Conservation (phyloP, 2,888 invertebrate species). For the Caenorhabditis sp. region DNA sequence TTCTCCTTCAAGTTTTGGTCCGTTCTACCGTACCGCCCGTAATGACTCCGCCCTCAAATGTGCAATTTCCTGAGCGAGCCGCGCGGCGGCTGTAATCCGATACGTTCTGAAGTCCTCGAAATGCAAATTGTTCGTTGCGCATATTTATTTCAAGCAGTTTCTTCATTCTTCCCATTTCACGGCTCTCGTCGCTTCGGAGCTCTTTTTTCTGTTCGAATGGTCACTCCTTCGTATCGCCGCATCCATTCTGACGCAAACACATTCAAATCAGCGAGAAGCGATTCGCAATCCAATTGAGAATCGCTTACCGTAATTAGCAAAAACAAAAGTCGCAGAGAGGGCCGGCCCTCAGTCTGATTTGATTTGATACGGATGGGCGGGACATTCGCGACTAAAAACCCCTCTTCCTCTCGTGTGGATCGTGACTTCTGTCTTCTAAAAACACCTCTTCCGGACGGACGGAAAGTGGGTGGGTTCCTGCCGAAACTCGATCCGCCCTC, state of each 20-base stretch:
- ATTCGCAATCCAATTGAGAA: constrained; percentile 36
- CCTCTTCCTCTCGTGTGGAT: not conserved
- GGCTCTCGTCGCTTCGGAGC: constrained; percentile 5
- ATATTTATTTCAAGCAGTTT: constrained; percentile 36
- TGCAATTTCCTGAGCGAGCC: constrained; percentile 53
- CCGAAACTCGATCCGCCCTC: constrained; percentile 39
- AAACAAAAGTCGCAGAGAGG: constrained; percentile 16
- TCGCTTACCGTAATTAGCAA: constrained; percentile 46
- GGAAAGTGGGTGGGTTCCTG: constrained; percentile 28
- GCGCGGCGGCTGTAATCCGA: constrained; percentile 42
- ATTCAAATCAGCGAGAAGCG: constrained; percentile 41
- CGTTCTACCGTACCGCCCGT: constrained; percentile 9
- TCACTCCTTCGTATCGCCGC: constrained; percentile 2
- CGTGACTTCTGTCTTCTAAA: constrained; percentile 29
- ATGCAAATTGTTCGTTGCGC: constrained; percentile 39
- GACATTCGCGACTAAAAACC: not conserved
- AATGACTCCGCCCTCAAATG: constrained; percentile 25
- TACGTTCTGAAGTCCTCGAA: constrained; percentile 35
- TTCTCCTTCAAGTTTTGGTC: not conserved
- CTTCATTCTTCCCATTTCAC: constrained; percentile 10
- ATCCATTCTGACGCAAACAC: constrained; percentile 13
- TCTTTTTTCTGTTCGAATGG: constrained; percentile 18
- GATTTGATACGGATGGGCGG: constrained; percentile 36
- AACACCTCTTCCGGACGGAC: not conserved
- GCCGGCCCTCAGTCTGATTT: constrained; percentile 5